A percentile compares a stretch with the other conserved stretches of the same genome.
phyloP scores from a whole-genome alignment of 2,113 vertebrate genomes.

The Chaenocephalus aceratus region DNA sequence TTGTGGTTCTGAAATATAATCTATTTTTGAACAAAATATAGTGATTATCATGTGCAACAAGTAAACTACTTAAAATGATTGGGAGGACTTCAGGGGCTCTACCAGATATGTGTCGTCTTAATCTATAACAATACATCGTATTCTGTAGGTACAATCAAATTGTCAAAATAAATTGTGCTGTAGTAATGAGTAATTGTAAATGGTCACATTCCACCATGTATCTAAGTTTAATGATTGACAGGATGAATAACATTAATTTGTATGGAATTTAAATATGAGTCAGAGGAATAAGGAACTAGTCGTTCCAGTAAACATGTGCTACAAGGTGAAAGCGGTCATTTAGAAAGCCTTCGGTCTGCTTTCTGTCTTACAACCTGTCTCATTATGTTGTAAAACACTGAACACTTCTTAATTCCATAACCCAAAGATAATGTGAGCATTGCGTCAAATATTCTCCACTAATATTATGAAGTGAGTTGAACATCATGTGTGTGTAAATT shows the following conservation, averaged over 20 bases:
- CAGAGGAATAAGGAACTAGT: slow-evolving; percentile 21
- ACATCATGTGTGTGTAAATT: slow-evolving; percentile 49
- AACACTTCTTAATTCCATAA: not conserved
- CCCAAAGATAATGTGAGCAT: not conserved
- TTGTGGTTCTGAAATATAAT: too few relatives aligned
- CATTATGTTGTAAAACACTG: not conserved
- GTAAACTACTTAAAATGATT: too few relatives aligned
- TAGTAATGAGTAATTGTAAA: too few relatives aligned
- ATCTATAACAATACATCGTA: too few relatives aligned
- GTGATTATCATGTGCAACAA: too few relatives aligned
- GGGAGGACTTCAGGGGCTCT: too few relatives aligned
- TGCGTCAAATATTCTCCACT: slow-evolving; percentile 12
- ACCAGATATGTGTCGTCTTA: too few relatives aligned
- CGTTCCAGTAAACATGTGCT: slow-evolving; percentile 57
- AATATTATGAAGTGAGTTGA: slow-evolving; percentile 40
- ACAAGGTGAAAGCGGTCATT: slow-evolving; percentile 50
- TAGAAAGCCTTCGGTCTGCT: not conserved
- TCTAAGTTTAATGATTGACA: not conserved
- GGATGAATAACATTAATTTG: not conserved
- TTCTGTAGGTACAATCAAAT: too few relatives aligned
- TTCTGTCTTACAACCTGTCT: not conserved
- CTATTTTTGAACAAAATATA: too few relatives aligned
- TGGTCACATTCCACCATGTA: too few relatives aligned
- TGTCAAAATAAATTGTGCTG: too few relatives aligned
- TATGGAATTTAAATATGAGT: not conserved